Base-by-base conservation (phyloP, 1,140 invertebrate species). In the Ganaspis sp. region DNA sequence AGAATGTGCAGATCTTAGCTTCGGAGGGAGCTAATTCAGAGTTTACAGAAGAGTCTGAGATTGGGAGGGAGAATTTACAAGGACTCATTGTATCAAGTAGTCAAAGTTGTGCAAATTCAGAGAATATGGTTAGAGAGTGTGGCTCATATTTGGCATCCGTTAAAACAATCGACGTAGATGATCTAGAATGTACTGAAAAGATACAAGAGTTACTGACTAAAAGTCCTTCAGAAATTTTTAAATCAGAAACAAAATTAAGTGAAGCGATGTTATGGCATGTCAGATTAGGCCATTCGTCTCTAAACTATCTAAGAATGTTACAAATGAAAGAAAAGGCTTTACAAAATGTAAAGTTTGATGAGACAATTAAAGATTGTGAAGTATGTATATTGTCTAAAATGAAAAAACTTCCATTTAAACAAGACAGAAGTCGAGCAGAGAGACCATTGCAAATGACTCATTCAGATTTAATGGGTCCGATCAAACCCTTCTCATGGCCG, bases 251-350 rank as follows among this genome's bases (percentile, higher is more conserved):
- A 15, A 78, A 72, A 26, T 6, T 34, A 34, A 34, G 29, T 34
- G 29, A 34, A 34, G 29, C 29, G 6, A 34, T 34, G 29, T 34
- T 79, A 21, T 85, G 81, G 82, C 84, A 83, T 42, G 1, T 75
- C 9, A 83, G 79, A 72, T 29, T 85, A 29, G 81, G 84, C 1
- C 82, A 85, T 76, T 80, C 81, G 53, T 83, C 84, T 5, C n/a
- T 80, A 12, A 77, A 74, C 6, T 82, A 82, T 78, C 69, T 83
- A 23, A 80, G 74, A 74, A 77, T 29, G 23, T 15, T 85, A 17
- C 82, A 85, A 70, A 82, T 78, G 53, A 73, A 70, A 76, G 72
- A 79, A 9, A 74, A 78, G 23, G 58, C 12, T 9, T 58, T 85
- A 77, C 42, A 80, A 45, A 11, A 81, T 45, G 69, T 84, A 34